Evolutionary conservation across 1,140 invertebrate genomes (phyloP).

Genomic region (Drosophila sproati): DNA sequence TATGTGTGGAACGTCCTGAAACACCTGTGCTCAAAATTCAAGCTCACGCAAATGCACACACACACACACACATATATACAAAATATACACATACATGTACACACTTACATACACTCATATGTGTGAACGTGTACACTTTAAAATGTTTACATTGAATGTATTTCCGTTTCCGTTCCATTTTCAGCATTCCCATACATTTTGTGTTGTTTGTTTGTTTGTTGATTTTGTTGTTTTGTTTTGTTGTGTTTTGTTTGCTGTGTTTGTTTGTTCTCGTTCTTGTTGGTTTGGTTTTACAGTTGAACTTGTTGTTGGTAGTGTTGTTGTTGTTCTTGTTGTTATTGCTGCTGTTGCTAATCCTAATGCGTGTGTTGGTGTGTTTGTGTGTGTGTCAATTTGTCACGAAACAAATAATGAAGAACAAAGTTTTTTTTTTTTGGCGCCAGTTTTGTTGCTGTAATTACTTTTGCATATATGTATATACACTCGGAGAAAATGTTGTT

Average conservation of each 20-base stretch:
- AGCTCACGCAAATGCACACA: constrained; percentile 15
- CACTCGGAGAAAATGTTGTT: not conserved
- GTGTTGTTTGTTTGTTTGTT: constrained; percentile 32
- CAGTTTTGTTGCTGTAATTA: not conserved
- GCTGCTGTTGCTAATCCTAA: constrained; percentile 42
- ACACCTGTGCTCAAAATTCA: constrained; percentile 19
- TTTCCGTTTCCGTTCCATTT: constrained; percentile 41
- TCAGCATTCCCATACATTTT: constrained; percentile 47
- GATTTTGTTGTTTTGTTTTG: constrained; percentile 31
- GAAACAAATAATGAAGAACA: not conserved
- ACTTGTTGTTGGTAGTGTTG: constrained; percentile 67
- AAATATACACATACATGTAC: not conserved
- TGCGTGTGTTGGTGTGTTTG: constrained; percentile 35
- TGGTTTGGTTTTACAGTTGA: constrained; percentile 62
- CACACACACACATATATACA: not conserved
- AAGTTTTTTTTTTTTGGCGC: not conserved
- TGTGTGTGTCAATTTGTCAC: constrained; percentile 20
- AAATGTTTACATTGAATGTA: constrained; percentile 54
- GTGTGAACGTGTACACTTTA: constrained; percentile 34
- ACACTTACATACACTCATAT: constrained; percentile 8
- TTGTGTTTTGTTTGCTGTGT: constrained; percentile 34
- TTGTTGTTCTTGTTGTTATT: constrained; percentile 58
- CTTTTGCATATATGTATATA: constrained; percentile 11
- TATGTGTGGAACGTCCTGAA: constrained; percentile 29
- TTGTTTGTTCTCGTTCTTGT: constrained; percentile 45